Evolutionary conservation across 2,113 vertebrate genomes (phyloP), one percentile per base, ranked within the genome.

Genomic region (Lepisosteus osseus): DNA sequence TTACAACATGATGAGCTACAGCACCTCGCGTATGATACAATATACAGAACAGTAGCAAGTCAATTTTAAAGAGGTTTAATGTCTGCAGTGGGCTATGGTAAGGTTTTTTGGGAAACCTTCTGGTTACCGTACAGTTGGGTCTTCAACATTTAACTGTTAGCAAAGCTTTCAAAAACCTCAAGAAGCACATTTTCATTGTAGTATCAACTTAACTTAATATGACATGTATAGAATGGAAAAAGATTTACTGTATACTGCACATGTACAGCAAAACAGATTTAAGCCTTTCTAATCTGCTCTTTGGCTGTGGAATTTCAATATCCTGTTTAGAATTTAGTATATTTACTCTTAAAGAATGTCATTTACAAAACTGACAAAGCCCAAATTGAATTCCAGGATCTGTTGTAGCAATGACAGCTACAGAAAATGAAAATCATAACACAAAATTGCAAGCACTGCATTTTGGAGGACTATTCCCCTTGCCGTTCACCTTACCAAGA

Each of bases 351-450:
- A 82, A 80, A 84, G 79, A 83, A 87, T 82, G 62, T 62, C 62
- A 81, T 82, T 86, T 83, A 80, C 78, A 72, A 82, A 85, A 71
- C 75, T 79, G 57, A 83, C 86, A 88, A 84, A 77, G 74, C 78
- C 77, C 67, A 85, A 87, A 89, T 84, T 86, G 72, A 84, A 87
- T 83, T 82, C 73, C 73, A 74, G 77, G 44, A 84, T 85, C 72
- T 80, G 72, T 79, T 81, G 80, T 79, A 76, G 82, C 81, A 77
- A 68, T 83, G 82, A 84, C 75, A 79, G 74, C 61, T 4, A 15
- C 54, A 55, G 73, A 78, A 77, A 81, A 78, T 78, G 68, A 82
- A 80, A 80, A 76, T 86, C 76, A 69, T 65, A 72, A 17, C 61
- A 51, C 64, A 84, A 77, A 88, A 84, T 72, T 85, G 86, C 84